Conservation (phyloP, 1,140 invertebrate genomes). For the Diploscapter pachys region DNA sequence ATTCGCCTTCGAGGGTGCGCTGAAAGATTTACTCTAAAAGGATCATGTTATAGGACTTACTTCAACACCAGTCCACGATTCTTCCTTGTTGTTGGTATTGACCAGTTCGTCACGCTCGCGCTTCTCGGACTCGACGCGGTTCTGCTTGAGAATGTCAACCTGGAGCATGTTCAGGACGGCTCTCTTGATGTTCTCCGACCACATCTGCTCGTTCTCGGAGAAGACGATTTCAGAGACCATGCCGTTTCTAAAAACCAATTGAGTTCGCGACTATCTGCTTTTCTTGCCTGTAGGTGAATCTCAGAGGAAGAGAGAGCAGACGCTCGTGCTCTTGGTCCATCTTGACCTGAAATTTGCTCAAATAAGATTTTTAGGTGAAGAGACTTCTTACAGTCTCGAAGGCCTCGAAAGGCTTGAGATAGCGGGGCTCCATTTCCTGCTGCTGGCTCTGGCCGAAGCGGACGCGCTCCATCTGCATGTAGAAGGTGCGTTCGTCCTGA, state of each 20-base stretch:
- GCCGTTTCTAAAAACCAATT: background rate
- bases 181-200: slow-evolving; percentile 60
- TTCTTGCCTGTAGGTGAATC: slow-evolving; percentile 15
- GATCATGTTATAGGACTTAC: background rate
- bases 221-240: slow-evolving; percentile 38
- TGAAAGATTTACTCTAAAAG: slow-evolving; percentile 6
- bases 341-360: background rate
- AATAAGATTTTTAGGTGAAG: background rate
- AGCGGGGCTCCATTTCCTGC: background rate
- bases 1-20: slow-evolving; percentile 35
- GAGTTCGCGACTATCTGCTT: background rate
- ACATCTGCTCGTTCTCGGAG: slow-evolving; percentile 50
- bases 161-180: slow-evolving; percentile 57
- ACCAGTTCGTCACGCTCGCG: background rate
- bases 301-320: slow-evolving; percentile 16
- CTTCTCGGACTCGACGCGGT: slow-evolving; percentile 29
- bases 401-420: slow-evolving; percentile 7
- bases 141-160: slow-evolving; percentile 49
- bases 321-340: slow-evolving; percentile 11
- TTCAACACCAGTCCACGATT: background rate
- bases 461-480: slow-evolving; percentile 23
- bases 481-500: slow-evolving; percentile 11
- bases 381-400: slow-evolving; percentile 29
- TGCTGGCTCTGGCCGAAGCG: slow-evolving; percentile 25
- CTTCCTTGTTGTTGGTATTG: background rate